These are phyloP conservation scores for Myotis yumanensis DNA, from an alignment of 2,113 vertebrate species.

Conservation along the genomic window DNA sequence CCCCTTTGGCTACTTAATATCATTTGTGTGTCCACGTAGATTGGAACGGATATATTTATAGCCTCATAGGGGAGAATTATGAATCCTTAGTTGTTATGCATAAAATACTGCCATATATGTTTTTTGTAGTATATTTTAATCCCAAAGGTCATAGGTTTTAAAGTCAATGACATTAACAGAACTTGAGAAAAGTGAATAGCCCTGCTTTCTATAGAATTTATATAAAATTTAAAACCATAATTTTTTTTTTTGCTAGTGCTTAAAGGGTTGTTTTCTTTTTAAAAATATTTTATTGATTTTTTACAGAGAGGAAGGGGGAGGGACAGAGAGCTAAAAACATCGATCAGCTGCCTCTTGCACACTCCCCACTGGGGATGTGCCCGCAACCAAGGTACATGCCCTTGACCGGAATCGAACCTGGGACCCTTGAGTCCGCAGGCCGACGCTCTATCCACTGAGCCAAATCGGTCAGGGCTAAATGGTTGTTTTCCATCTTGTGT, in stretches of 20 bases:
- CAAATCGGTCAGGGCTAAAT: neutral
- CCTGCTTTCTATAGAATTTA: neutral
- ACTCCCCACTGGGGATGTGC: too few relatives aligned
- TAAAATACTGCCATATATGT: constrained; percentile 9
- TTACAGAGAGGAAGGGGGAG: too few relatives aligned
- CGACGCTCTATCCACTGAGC: too few relatives aligned
- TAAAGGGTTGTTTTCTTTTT: neutral
- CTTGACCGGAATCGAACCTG: too few relatives aligned
- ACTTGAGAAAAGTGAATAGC: neutral
- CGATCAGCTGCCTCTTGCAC: too few relatives aligned
- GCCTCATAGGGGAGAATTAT: neutral
- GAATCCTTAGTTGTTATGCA: neutral
- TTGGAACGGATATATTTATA: constrained; percentile 9
- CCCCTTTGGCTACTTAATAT: neutral
- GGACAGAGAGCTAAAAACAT: too few relatives aligned
- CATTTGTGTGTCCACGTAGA: neutral
- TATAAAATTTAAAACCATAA: constrained; percentile 9
- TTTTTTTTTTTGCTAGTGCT: neutral
- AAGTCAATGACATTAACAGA: constrained; percentile 37
- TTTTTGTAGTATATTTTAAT: constrained; percentile 28
- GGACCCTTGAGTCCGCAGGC: too few relatives aligned
- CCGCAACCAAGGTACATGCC: too few relatives aligned
- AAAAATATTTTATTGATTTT: too few relatives aligned
- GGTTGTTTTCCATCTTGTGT: neutral
- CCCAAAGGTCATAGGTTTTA: neutral